phyloP scores from a whole-genome alignment of 1,140 invertebrate species.

The Nasonia giraulti region DNA sequence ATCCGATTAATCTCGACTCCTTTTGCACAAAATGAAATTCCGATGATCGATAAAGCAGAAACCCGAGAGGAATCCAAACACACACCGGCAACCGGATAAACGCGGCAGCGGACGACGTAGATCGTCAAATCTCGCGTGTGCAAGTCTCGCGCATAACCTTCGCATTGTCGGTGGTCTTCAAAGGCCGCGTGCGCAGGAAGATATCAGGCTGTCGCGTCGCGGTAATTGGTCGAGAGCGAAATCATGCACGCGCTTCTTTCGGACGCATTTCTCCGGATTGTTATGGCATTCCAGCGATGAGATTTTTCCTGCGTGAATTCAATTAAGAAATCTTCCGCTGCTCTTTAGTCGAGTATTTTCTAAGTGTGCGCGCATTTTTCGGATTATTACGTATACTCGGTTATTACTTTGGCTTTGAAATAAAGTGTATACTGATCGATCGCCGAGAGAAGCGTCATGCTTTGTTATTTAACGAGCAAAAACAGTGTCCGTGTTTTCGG shows the following conservation, averaged over 20 bases:
- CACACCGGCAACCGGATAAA: no score
- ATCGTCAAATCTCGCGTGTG: not conserved
- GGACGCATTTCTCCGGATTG: constrained; percentile 11
- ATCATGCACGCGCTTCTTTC: constrained; percentile 6
- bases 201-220: constrained; percentile 11
- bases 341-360: not conserved
- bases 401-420: no score
- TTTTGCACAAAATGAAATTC: not conserved
- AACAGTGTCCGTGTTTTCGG: not conserved
- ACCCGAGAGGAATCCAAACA: not conserved
- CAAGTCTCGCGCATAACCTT: no score
- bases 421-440: no score
- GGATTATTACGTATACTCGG: no score
- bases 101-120: not conserved
- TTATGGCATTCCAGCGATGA: constrained; percentile 9
- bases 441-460: no score
- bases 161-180: constrained; percentile 27
- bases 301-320: not conserved
- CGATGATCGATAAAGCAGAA: not conserved
- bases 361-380: no score
- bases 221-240: constrained; percentile 30
- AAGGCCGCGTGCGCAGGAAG: not conserved
- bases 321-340: constrained; percentile 14
- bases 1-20: not conserved
- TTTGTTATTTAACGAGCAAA: not conserved